Conservation (phyloP, 2,113 vertebrate genomes). For the Odontophorus gujanensis region DNA sequence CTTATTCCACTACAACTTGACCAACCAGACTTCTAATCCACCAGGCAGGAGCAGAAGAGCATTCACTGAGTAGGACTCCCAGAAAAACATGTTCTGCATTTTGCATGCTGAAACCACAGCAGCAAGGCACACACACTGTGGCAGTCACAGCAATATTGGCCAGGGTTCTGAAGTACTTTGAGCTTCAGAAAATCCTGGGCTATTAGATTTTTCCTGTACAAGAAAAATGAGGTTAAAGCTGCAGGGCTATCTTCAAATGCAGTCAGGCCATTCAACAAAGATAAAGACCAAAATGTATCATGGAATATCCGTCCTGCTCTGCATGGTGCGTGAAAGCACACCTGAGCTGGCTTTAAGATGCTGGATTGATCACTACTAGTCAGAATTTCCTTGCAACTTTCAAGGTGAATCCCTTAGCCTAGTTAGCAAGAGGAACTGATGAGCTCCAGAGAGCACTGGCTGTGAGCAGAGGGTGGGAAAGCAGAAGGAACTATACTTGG, state of each 20-base stretch:
- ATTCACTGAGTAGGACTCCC: background rate
- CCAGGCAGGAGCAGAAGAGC: background rate
- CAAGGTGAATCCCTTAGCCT: background rate
- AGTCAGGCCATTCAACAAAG: background rate
- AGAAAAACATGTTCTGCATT: background rate
- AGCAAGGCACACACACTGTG: fast-evolving
- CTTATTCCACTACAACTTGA: background rate
- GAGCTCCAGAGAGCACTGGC: background rate
- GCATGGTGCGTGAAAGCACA: fast-evolving
- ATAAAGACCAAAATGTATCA: background rate
- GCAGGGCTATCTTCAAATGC: background rate
- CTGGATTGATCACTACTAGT: background rate
- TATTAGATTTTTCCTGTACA: background rate
- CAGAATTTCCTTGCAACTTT: background rate
- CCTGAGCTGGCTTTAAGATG: background rate
- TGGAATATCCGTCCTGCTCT: fast-evolving
- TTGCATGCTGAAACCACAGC: background rate
- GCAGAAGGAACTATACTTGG: constrained; percentile 18
- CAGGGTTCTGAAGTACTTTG: background rate
- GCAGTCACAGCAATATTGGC: background rate
- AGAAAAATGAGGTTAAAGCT: background rate
- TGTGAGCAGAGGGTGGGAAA: background rate
- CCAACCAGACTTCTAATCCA: background rate
- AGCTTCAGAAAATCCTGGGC: background rate
- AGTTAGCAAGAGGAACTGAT: background rate